Evolutionary conservation across 2,797 vertebrate species (phyloP), one percentile per base, ranked within the genome.

Genomic region (Cirrhinus molitorella): DNA sequence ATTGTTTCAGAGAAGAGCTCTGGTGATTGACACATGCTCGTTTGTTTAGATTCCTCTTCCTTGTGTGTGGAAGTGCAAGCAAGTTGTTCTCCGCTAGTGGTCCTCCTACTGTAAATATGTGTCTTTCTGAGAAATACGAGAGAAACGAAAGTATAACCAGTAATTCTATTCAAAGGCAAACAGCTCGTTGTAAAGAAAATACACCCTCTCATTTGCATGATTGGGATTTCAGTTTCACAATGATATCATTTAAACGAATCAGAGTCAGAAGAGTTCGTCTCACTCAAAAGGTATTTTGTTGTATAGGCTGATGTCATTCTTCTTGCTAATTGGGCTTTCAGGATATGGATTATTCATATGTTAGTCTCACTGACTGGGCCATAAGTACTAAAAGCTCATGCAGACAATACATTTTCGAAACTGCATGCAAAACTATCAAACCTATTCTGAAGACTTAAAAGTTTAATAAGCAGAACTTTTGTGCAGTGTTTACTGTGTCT

Each of bases 141-240:
- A 78, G 85, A 86, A 86, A 80, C 78, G 83, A 88, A 88, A 88
- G 87, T 34, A 73, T 43, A 81, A 57, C 28, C 14, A 79, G 49
- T 47, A 55, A 63, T 25, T 43, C 19, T 40, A 31, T 3, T 43
- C 49, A 19, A 51, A 57, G 5, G 34, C 66, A 72, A 77, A 49
- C 40, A 51, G 9, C 5, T 75, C 71, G 53, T 65, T 63, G 59
- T 65, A 45, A 49, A 70, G n/a, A 47, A 78, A 77, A 53, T 68
- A 70, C 55, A 77, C 74, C 59, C 43, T 63, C 25, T 31, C 45
- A 78, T 65, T 25, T 40, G 43, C 68, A 57, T 34, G 25, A 66
- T 12, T 34, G 51, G 31, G 23, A 82, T 84, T 88, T 86, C 70
- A 79, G 85, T 88, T 88, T 86, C 87, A 84, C 68, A 82, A 88